A percentile compares a stretch with the other conserved stretches of the same genome.
Conservation (phyloP, 2,113 vertebrate genomes). For the Boleophthalmus pectinirostris region DNA sequence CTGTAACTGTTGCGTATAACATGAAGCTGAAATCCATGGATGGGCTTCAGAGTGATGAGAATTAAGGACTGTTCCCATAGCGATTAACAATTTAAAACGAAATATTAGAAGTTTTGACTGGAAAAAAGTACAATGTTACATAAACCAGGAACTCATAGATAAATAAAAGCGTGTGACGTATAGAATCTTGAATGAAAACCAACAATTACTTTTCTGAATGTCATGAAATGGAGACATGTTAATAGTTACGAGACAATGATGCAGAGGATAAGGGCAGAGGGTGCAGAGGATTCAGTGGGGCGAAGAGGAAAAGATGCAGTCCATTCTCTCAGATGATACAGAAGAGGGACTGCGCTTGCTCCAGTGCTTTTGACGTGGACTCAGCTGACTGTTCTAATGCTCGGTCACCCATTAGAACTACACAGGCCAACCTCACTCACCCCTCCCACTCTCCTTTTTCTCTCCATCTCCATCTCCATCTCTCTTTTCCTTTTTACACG, state of each 20-base stretch:
- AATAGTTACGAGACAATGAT: neutral
- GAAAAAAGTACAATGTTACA: no score
- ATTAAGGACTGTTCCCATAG: no score
- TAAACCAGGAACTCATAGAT: no score
- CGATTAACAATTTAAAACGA: no score
- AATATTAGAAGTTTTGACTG: no score
- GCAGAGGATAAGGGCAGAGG: neutral
- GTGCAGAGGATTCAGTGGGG: neutral
- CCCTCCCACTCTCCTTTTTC: neutral
- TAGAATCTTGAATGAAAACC: neutral
- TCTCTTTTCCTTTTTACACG: constrained; percentile 4
- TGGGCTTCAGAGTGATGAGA: no score
- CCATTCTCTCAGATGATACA: neutral
- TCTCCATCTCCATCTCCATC: neutral
- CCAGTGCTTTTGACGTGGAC: constrained; percentile 5
- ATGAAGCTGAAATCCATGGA: no score
- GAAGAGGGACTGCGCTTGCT: neutral
- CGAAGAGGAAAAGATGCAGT: neutral
- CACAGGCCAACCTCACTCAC: constrained; percentile 3
- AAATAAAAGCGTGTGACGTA: no score
- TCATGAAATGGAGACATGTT: no score
- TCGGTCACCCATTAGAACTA: constrained; percentile 9
- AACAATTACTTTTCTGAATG: neutral
- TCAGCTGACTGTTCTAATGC: constrained; percentile 12
- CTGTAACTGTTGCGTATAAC: no score